Evolutionary conservation across 2,113 vertebrate species (phyloP).

Genomic region (Bagarius yarrelli): DNA sequence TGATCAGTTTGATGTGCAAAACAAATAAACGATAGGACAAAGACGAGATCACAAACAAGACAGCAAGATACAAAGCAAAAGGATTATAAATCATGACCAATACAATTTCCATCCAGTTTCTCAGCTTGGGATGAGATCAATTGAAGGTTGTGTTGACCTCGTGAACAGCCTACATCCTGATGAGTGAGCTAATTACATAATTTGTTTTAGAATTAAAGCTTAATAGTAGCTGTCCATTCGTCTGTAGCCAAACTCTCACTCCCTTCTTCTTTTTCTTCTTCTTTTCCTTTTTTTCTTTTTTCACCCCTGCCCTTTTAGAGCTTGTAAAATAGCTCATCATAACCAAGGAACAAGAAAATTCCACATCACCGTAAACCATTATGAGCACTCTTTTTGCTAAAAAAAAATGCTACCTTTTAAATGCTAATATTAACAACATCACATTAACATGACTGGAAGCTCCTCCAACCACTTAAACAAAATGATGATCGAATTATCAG

Average conservation of each 20-base stretch:
- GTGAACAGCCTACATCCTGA: slow-evolving; percentile 75
- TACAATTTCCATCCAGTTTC: slow-evolving; percentile 17
- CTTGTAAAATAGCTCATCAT: slow-evolving; percentile 56
- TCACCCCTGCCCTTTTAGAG: slow-evolving; percentile 54
- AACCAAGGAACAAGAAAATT: slow-evolving; percentile 49
- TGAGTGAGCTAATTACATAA: slow-evolving; percentile 77
- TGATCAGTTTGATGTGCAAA: too few relatives aligned
- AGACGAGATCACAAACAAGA: too few relatives aligned
- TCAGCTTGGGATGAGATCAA: slow-evolving; percentile 63
- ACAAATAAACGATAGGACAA: too few relatives aligned
- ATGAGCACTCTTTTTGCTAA: not conserved
- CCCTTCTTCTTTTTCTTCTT: slow-evolving; percentile 22
- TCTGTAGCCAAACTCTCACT: slow-evolving; percentile 52
- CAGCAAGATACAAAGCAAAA: too few relatives aligned
- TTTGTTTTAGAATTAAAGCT: slow-evolving; percentile 78
- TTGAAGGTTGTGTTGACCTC: slow-evolving; percentile 75
- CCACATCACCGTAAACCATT: slow-evolving; percentile 33
- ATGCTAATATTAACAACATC: slow-evolving; percentile 31
- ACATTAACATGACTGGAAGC: slow-evolving; percentile 28
- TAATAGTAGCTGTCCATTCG: slow-evolving; percentile 55
- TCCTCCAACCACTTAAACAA: slow-evolving; percentile 10
- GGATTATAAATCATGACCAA: too few relatives aligned
- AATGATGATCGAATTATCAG: slow-evolving; percentile 22
- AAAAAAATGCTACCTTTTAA: slow-evolving; percentile 32
- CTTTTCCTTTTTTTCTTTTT: not conserved